Evolutionary conservation across 2,113 vertebrate species (phyloP).

Genomic region (Pelvicachromis taeniatus): DNA sequence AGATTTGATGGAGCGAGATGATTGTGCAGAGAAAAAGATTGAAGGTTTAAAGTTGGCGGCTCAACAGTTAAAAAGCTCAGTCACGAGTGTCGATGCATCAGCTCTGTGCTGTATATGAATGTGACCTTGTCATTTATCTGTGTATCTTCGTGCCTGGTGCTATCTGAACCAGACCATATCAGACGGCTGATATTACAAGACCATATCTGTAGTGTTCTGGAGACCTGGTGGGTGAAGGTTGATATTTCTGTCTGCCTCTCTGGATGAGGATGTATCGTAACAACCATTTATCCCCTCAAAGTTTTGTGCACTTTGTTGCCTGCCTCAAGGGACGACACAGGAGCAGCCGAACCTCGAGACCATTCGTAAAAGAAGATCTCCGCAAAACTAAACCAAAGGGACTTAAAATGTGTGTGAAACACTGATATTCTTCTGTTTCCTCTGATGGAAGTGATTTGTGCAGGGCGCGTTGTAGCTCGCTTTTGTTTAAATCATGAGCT

Average conservation of each 20-base stretch:
- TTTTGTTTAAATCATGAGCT: background rate
- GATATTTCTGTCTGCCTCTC: slow-evolving; percentile 5
- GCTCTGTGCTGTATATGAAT: slow-evolving; percentile 45
- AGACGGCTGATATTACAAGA: background rate
- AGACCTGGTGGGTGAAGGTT: background rate
- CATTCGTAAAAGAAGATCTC: slow-evolving; percentile 2
- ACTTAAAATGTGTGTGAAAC: background rate
- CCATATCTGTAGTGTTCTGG: background rate
- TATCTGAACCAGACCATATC: slow-evolving; percentile 41
- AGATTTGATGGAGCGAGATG: slow-evolving; percentile 46
- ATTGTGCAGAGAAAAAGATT: slow-evolving; percentile 57
- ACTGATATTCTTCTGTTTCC: background rate
- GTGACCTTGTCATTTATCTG: slow-evolving; percentile 45
- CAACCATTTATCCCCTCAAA: background rate
- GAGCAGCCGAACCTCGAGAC: background rate
- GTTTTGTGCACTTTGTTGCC: slow-evolving; percentile 15
- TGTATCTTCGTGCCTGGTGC: slow-evolving; percentile 39
- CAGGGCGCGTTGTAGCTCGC: background rate
- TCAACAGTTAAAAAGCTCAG: slow-evolving; percentile 8
- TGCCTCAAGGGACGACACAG: slow-evolving; percentile 23
- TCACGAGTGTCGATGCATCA: background rate
- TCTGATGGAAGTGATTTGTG: background rate
- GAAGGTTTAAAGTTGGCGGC: background rate
- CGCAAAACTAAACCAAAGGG: slow-evolving; percentile 47
- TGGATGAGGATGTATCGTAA: background rate